phyloP scores from a whole-genome alignment of 2,113 vertebrate genomes.

The Sinocyclocheilus anshuiensis region DNA sequence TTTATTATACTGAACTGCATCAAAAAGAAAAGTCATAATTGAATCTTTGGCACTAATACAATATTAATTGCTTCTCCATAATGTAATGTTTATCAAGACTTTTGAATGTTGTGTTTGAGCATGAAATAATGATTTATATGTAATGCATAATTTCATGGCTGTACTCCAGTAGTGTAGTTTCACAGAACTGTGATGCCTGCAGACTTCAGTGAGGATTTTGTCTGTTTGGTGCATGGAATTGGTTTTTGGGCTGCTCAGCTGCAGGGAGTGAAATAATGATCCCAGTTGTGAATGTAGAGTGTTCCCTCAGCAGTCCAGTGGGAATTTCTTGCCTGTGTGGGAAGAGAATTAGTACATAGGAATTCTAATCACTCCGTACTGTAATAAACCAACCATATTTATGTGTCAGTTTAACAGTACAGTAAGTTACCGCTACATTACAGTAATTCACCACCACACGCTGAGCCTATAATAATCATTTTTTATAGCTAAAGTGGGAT shows the following conservation, averaged over 20 bases:
- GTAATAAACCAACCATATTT: constrained; percentile 14
- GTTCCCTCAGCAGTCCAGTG: constrained; percentile 7
- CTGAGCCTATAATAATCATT: neutral
- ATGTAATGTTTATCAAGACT: neutral
- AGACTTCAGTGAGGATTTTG: constrained; percentile 8
- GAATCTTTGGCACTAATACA: neutral
- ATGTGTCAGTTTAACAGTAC: neutral
- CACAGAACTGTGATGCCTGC: neutral
- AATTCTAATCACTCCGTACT: constrained; percentile 11
- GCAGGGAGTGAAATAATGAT: constrained; percentile 27
- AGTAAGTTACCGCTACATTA: neutral
- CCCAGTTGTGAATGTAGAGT: constrained; percentile 9
- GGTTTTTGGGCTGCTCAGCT: constrained; percentile 20
- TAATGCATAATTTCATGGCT: neutral
- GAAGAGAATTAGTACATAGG: constrained; percentile 9
- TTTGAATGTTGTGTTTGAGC: neutral
- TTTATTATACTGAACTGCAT: neutral
- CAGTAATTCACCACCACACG: neutral
- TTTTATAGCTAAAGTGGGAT: neutral
- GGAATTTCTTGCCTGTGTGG: constrained; percentile 24
- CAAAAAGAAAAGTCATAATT: neutral
- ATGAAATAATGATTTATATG: neutral
- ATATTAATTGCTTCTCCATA: neutral
- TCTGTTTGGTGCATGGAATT: constrained; percentile 11
- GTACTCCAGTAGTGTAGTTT: neutral